A percentile compares a stretch with the other conserved stretches of the same genome.
Evolutionary conservation across 2,888 invertebrate species (phyloP).

Genomic region (Cosmorhoe ocellata): DNA sequence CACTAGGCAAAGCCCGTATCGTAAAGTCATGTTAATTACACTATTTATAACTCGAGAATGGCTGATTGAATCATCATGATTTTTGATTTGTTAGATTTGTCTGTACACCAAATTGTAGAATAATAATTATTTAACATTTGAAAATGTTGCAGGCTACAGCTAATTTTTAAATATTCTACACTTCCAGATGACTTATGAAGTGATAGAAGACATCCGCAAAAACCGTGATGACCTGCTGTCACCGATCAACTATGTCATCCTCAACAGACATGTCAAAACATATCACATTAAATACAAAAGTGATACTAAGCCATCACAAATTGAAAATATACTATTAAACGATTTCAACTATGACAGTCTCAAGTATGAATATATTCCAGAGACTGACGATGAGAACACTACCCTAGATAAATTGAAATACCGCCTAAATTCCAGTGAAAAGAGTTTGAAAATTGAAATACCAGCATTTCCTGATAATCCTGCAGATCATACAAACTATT

Average conservation of each 20-base stretch:
- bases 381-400: slow-evolving; percentile 29
- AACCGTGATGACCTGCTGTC: slow-evolving; percentile 42
- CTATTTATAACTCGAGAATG: too few species aligned
- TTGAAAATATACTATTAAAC: slow-evolving; percentile 21
- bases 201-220: slow-evolving; percentile 54
- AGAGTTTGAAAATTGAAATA: slow-evolving; percentile 1
- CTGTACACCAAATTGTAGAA: too few species aligned
- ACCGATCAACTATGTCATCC: slow-evolving; percentile 39
- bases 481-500: background rate
- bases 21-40: too few species aligned
- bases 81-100: too few species aligned
- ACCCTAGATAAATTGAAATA: slow-evolving; percentile 11
- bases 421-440: background rate
- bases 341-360: slow-evolving; percentile 9
- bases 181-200: slow-evolving; percentile 52
- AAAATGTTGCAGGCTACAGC: too few species aligned
- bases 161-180: too few species aligned
- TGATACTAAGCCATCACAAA: slow-evolving; percentile 22
- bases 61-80: too few species aligned
- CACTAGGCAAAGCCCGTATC: too few species aligned
- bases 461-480: too few species aligned
- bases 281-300: slow-evolving; percentile 32
- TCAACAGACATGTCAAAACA: slow-evolving; percentile 42
- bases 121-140: too few species aligned
- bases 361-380: slow-evolving; percentile 17